These are phyloP conservation scores for Anaspis maculata DNA, from an alignment of 2,888 invertebrate species.

Conservation along the genomic window DNA sequence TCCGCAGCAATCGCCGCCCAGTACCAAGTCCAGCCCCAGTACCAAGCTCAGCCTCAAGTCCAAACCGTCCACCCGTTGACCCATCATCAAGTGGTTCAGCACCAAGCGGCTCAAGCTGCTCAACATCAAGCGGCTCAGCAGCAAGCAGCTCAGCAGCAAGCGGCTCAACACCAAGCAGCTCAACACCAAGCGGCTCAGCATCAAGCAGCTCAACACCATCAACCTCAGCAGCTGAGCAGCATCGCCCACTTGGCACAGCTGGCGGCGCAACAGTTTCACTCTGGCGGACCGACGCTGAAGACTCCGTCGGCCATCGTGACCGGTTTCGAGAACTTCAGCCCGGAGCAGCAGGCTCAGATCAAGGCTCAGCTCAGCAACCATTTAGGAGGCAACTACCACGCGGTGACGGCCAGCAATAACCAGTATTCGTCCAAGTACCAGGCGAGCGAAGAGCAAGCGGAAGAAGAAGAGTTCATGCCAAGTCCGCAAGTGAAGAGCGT, in stretches of 20 bases:
- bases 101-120: neutral
- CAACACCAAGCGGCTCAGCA: slow-evolving; percentile 4
- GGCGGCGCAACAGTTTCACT: slow-evolving; percentile 27
- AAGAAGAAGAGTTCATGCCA: slow-evolving; percentile 20
- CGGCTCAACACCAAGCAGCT: neutral
- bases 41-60: slow-evolving; percentile 17
- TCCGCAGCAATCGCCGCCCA: slow-evolving; percentile 3
- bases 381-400: slow-evolving; percentile 23
- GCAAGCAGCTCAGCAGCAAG: neutral
- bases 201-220: slow-evolving; percentile 15
- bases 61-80: neutral
- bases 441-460: slow-evolving; percentile 8
- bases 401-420: slow-evolving; percentile 14
- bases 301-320: slow-evolving; percentile 37
- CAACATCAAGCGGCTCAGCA: neutral
- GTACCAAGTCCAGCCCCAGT: slow-evolving; percentile 8
- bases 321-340: slow-evolving; percentile 39
- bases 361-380: slow-evolving; percentile 35
- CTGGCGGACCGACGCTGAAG: slow-evolving; percentile 11
- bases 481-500: slow-evolving; percentile 21
- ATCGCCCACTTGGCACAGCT: slow-evolving; percentile 29
- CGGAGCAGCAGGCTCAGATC: slow-evolving; percentile 39
- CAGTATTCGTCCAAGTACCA: slow-evolving; percentile 16
- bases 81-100: neutral
- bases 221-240: slow-evolving; percentile 19